Base-by-base conservation (phyloP, 1,140 invertebrate species). In the Drosophila sechellia region DNA sequence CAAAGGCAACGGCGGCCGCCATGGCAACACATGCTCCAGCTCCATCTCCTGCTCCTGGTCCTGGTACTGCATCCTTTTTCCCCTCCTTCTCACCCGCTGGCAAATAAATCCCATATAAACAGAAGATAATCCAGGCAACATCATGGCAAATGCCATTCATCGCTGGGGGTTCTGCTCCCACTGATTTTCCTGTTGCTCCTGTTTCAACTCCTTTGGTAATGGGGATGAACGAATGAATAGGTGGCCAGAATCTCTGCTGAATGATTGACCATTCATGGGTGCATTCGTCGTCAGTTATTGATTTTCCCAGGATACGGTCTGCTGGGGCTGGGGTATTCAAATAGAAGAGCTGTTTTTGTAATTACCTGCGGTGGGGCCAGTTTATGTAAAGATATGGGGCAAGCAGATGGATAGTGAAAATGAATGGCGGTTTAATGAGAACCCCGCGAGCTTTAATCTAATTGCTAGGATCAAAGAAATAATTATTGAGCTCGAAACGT, bases 41-140 rank as follows among this genome's bases (percentile, higher is more conserved):
- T 50, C 37, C 22, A 31, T 6, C 37, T 20, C 15, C 25, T 5
- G 25, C 6, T 10, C 8, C 31, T 31, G 31, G 6, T 31, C 27
- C 27, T 31, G 20, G 20, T 22, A 22, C 42, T 25, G 15, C 39
- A 50, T 10, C 43, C 20, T 22, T 40, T 27, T 42, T 25, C 17
- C 46, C 15, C 70, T 35, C 34, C 34, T 12, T 34, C 8, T 34
- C 56, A 25, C 46, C 39, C 31, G 37, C 53, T 40, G 59, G 54
- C 50, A 71, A 83, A 87, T 83, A 89, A 87, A 87, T 87, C 84
- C 65, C 83, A 89, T 89, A 87, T 87, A 87, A 87, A 87, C 83
- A 89, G 83, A 77, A 89, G 83, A 87, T 87, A 87, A 87, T 87
- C 83, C 83, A 46, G 71, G 50, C 56, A 83, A 83, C 70, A 87